Evolutionary conservation across 2,113 vertebrate species (phyloP), one percentile per base, ranked within the genome.

Genomic region (Riparia riparia): DNA sequence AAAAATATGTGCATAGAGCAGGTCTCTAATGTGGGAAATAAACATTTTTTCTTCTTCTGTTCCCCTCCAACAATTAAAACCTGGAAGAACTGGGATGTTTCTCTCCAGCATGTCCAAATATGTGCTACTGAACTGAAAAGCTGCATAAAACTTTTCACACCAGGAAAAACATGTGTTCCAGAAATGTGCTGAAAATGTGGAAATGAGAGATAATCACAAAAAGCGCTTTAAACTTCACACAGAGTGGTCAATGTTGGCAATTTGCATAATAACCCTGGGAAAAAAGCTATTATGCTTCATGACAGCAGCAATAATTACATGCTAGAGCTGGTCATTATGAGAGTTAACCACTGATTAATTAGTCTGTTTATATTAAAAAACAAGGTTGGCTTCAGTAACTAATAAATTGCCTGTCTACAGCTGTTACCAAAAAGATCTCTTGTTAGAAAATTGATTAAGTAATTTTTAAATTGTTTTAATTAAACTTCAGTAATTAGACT

Each of bases 401-500:
- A 95, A 89, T 90, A 94, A 96, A 97, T 93, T 88, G 82, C 66
- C 87, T 79, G 89, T 89, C 92, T 95, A 89, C 72, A 96, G 57
- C 73, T 82, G 66, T 92, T 97, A 91, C 61, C 60, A 83, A 84
- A 95, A 95, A 93, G 72, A 96, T 96, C 81, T 77, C 93, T 95
- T 86, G 77, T 93, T 82, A 77, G 91, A 92, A 97, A 97, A 97
- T 94, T 96, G 87, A 93, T 95, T 73, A 96, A 93, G 93, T 92
- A 9, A 94, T 97, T 97, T 77, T 29, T 45, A 95, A 97, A 95
- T 89, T 58, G 80, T 93, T 97, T 96, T 96, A 97, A 98, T 98
- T 95, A 96, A 86, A 69, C 66, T 82, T 60, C 70, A 71, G 76
- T 72, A 87, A 88, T 90, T 95, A 80, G 32, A 91, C 78, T 95